Conservation (phyloP, 2,888 invertebrate genomes). For the Pandemis corylana region DNA sequence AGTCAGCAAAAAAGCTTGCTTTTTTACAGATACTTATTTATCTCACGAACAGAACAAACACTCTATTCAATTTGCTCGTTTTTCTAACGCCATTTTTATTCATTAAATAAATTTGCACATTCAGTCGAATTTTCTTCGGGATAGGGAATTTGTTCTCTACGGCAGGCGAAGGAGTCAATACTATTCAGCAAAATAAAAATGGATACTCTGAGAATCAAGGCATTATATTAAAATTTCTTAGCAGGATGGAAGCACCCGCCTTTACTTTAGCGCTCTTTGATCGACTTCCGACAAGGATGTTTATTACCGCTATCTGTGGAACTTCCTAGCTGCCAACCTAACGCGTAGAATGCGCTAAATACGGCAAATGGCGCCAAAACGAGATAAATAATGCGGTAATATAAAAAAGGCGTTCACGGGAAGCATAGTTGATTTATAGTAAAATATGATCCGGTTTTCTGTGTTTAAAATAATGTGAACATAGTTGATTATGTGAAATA, state of each 20-base stretch:
- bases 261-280: background rate
- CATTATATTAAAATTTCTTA: background rate
- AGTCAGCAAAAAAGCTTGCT: no score
- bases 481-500: background rate
- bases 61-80: no score
- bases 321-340: slow-evolving; percentile 26
- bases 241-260: background rate
- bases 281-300: slow-evolving; percentile 23
- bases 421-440: background rate
- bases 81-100: no score
- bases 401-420: slow-evolving; percentile 9
- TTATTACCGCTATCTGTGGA: slow-evolving; percentile 24
- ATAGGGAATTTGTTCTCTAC: no score
- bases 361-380: slow-evolving; percentile 20
- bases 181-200: no score
- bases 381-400: background rate
- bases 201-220: no score
- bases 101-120: no score
- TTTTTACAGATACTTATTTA: no score
- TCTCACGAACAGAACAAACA: no score
- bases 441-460: background rate
- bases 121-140: no score
- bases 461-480: background rate
- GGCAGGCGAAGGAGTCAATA: no score
- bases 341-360: slow-evolving; percentile 2